A percentile compares a stretch with the other conserved stretches of the same genome.
These are phyloP conservation scores for Conomelus anceps DNA, from an alignment of 2,888 invertebrate species.

Conservation along the genomic window DNA sequence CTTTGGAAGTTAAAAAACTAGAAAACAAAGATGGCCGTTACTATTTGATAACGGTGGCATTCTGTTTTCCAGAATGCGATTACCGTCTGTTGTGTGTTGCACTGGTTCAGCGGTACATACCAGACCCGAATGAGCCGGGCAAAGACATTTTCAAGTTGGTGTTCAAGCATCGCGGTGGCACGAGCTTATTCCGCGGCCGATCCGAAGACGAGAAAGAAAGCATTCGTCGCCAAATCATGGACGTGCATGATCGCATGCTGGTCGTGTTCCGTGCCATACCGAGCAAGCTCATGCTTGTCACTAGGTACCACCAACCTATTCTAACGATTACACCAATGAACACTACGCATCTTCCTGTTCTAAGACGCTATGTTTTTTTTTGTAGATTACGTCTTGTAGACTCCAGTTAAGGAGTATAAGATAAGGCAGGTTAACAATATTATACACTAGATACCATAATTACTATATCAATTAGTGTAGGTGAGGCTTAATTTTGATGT, in stretches of 20 bases:
- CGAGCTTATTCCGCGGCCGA: slow-evolving; percentile 32
- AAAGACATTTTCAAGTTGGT: slow-evolving; percentile 31
- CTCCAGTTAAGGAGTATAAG: no score
- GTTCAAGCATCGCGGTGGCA: slow-evolving; percentile 30
- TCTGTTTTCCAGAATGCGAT: slow-evolving; percentile 33
- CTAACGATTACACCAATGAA: no score
- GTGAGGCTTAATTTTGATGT: no score
- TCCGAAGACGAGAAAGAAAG: slow-evolving; percentile 36
- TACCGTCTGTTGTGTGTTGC: slow-evolving; percentile 42
- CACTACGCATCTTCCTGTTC: no score
- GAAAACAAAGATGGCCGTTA: background rate
- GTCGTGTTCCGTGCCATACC: slow-evolving; percentile 39
- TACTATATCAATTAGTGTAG: no score
- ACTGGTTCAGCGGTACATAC: slow-evolving; percentile 39
- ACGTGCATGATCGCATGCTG: slow-evolving; percentile 36
- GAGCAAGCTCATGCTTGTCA: slow-evolving; percentile 35
- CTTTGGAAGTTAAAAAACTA: background rate
- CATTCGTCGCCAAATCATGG: slow-evolving; percentile 33
- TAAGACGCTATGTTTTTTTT: no score
- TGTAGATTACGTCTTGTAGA: no score
- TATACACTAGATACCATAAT: no score
- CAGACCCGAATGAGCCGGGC: slow-evolving; percentile 26
- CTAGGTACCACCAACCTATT: slow-evolving; percentile 31
- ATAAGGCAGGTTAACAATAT: no score
- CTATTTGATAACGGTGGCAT: background rate